These are phyloP conservation scores for Sebastiscus tertius DNA, from an alignment of 2,797 vertebrate species.

Conservation along the genomic window DNA sequence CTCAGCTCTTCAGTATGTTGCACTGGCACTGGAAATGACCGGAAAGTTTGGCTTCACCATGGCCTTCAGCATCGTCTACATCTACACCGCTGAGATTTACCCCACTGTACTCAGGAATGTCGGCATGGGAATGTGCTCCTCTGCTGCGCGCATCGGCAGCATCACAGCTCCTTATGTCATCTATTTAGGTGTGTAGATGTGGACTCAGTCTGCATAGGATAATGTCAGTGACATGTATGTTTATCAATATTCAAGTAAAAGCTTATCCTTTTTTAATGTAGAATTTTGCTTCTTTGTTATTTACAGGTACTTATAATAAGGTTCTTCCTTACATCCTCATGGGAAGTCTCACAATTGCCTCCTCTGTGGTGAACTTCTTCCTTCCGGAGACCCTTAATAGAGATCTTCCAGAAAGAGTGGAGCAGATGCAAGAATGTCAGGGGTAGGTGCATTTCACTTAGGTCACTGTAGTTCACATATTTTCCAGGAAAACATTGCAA, in stretches of 20 bases:
- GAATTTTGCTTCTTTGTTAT: not conserved
- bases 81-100: constrained; percentile 94
- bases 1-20: constrained; percentile 68
- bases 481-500: no score
- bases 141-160: constrained; percentile 91
- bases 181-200: constrained; percentile 84
- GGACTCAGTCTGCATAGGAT: not conserved
- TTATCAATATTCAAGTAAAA: not conserved
- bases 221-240: not conserved
- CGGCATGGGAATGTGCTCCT: constrained; percentile 91
- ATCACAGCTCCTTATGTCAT: constrained; percentile 93
- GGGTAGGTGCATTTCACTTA: constrained; percentile 73
- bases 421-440: constrained; percentile 90
- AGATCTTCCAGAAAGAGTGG: constrained; percentile 92
- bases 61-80: constrained; percentile 92
- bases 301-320: constrained; percentile 88
- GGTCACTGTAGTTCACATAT: not conserved
- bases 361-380: constrained; percentile 89
- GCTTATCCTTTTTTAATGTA: not conserved
- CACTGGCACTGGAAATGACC: constrained; percentile 88
- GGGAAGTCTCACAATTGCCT: constrained; percentile 90
- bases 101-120: constrained; percentile 94
- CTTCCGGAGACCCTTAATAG: constrained; percentile 91
- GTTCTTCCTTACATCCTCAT: constrained; percentile 93
- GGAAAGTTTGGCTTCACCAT: constrained; percentile 95